Conservation (phyloP, 2,888 invertebrate genomes). For the Operophtera brumata region DNA sequence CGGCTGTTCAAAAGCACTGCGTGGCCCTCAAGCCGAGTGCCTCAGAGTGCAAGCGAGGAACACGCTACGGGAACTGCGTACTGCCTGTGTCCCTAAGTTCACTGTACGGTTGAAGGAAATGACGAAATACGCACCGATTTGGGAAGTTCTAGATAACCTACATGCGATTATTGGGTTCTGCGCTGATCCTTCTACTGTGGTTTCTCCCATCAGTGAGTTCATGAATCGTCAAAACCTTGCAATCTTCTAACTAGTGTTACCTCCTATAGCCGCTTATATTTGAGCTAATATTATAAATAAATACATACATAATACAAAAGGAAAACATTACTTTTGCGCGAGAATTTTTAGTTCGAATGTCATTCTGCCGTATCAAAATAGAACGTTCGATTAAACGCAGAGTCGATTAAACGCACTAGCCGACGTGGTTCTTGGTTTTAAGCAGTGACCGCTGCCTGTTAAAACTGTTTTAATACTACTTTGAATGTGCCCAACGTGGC, state of each 20-base stretch:
- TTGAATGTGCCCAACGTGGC: too few relatives aligned
- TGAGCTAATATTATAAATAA: neutral
- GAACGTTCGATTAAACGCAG: too few relatives aligned
- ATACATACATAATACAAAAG: too few relatives aligned
- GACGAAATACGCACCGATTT: conserved; percentile 87
- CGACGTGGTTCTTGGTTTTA: too few relatives aligned
- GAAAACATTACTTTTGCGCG: too few relatives aligned
- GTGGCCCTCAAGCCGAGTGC: conserved; percentile 94
- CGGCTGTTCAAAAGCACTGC: conserved; percentile 92
- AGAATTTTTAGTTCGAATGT: too few relatives aligned
- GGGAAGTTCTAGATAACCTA: conserved; percentile 94
- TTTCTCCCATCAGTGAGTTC: conserved; percentile 93
- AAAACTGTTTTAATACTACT: too few relatives aligned
- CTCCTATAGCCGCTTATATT: neutral
- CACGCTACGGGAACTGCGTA: conserved; percentile 86
- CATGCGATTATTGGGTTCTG: conserved; percentile 98
- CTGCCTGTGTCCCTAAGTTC: conserved; percentile 76
- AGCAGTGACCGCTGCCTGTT: too few relatives aligned
- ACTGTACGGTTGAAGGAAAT: conserved; percentile 84
- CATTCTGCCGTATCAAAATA: too few relatives aligned
- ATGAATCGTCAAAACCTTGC: neutral
- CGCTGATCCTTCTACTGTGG: conserved; percentile 90
- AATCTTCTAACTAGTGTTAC: neutral
- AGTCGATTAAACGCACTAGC: too few relatives aligned
- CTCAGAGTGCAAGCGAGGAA: conserved; percentile 89